Evolutionary conservation across 2,113 vertebrate genomes (phyloP).

Genomic region (Penelope pileata): DNA sequence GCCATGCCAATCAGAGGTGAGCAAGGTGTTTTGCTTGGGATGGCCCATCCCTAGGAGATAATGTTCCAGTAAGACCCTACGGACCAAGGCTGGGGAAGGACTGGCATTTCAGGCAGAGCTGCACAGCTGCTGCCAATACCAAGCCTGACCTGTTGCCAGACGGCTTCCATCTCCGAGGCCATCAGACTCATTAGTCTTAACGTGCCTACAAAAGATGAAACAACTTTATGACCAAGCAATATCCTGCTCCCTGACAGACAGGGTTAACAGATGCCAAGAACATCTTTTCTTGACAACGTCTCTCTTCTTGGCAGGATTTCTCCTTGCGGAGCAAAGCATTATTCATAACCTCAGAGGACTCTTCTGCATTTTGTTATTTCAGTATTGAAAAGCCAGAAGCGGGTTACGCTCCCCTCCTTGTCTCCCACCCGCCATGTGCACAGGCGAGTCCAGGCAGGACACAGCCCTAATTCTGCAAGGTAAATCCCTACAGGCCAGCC

Average conservation of each 20-base stretch:
- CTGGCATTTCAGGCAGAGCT: neutral
- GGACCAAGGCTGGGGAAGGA: neutral
- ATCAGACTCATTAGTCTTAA: neutral
- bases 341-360: neutral
- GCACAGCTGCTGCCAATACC: neutral
- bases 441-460: neutral
- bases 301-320: neutral
- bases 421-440: neutral
- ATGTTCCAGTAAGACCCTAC: neutral
- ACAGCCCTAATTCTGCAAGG: neutral
- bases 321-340: neutral
- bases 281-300: neutral
- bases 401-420: neutral
- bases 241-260: neutral
- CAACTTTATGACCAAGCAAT: neutral
- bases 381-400: neutral
- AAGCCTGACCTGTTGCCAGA: neutral
- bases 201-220: neutral
- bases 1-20: neutral
- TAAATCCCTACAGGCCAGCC: neutral
- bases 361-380: neutral
- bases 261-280: neutral
- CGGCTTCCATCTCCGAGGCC: neutral
- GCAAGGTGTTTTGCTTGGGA: fast-evolving
- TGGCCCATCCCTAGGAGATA: neutral